Conservation (phyloP, 64 coral and sea anemone species). For the Montipora cactus region DNA sequence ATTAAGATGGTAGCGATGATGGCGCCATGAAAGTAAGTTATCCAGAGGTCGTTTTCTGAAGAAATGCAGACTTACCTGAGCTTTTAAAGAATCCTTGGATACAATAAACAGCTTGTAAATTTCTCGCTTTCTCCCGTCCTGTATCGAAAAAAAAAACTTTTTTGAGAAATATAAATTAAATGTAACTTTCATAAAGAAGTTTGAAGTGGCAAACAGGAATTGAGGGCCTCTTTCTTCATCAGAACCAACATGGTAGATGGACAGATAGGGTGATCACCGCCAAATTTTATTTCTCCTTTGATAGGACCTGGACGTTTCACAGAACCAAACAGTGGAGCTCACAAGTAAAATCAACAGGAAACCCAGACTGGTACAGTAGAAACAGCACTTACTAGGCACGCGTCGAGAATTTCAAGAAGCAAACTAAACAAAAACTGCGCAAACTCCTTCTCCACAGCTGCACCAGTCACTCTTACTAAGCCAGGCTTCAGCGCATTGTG, state of each 20-base stretch:
- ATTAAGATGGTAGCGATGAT: too few species aligned
- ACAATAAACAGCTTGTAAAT: conserved; percentile 45
- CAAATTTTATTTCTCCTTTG: too few species aligned
- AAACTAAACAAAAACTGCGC: conserved; percentile 88
- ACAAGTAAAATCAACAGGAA: background rate
- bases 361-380: background rate
- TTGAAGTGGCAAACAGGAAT: too few species aligned
- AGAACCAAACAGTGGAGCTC: background rate
- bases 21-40: too few species aligned
- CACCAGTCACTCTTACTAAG: conserved; percentile 43
- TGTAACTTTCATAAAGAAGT: too few species aligned
- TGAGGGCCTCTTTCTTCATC: too few species aligned
- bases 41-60: background rate
- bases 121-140: conserved; percentile 57
- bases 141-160: background rate
- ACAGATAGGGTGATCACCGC: too few species aligned
- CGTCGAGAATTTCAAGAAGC: conserved; percentile 77
- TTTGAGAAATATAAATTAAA: too few species aligned
- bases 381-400: conserved; percentile 64
- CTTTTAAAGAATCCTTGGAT: conserved; percentile 39
- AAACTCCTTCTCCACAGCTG: conserved; percentile 84
- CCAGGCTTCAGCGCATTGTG: conserved; percentile 70
- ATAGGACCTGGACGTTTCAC: too few species aligned
- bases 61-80: background rate
- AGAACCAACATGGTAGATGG: too few species aligned